Percentiles rank a stretch among this genome's conserved stretches.
Evolutionary conservation across 2,888 invertebrate species (phyloP).

Genomic region (Cephonodes hylas): DNA sequence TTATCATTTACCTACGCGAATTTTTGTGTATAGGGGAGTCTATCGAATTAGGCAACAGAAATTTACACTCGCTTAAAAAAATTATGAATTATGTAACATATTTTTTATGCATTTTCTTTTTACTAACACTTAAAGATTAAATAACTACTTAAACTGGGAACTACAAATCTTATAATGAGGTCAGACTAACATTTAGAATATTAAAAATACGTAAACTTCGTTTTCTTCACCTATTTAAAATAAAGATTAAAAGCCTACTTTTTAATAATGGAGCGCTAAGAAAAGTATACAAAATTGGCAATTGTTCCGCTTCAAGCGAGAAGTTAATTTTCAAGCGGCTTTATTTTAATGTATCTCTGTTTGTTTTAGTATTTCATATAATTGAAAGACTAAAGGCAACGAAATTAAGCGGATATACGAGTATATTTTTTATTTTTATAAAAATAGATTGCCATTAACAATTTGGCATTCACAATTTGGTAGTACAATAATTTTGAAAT

Average conservation of each 20-base stretch:
- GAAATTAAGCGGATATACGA: not conserved
- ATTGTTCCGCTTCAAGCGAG: not conserved
- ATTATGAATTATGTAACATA: no score
- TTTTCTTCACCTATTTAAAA: not conserved
- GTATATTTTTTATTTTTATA: not conserved
- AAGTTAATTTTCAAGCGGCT: not conserved
- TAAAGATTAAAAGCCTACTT: not conserved
- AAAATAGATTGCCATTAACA: not conserved
- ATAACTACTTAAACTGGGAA: no score
- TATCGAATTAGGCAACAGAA: no score
- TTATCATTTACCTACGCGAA: no score
- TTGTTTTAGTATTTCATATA: not conserved
- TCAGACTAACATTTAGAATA: no score
- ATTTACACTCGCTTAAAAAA: no score
- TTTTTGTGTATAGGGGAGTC: no score
- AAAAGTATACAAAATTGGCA: not conserved
- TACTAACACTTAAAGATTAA: no score
- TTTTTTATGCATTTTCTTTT: no score
- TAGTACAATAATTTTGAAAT: not conserved
- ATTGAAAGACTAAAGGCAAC: not conserved
- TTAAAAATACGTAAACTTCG: no score
- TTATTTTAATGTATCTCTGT: conserved; percentile 10
- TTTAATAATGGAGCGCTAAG: not conserved
- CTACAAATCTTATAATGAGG: no score
- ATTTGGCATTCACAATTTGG: not conserved